Percentiles rank a stretch among this genome's conserved stretches.
phyloP scores from a whole-genome alignment of 64 coral and sea anemone genomes.

The Porites australiensis region DNA sequence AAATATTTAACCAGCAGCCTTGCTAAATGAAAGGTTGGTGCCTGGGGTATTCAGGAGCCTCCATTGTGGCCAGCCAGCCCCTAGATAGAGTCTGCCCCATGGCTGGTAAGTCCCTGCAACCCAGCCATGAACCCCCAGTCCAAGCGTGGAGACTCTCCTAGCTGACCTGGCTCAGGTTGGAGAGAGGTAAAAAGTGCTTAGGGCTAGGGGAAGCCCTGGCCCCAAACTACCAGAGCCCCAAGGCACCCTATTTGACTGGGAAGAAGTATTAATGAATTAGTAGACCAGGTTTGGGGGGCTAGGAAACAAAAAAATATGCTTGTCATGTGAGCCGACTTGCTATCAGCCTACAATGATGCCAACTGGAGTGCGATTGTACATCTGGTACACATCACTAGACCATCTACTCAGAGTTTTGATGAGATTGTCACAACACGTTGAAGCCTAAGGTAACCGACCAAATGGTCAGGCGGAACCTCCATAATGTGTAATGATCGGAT shows the following conservation, averaged over 20 bases:
- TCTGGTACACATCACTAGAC: neutral
- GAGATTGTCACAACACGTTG: too few relatives aligned
- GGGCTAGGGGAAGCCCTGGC: neutral
- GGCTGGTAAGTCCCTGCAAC: neutral
- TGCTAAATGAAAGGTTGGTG: conserved; percentile 1
- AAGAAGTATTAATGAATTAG: neutral
- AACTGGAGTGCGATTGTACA: neutral
- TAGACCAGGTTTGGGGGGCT: neutral
- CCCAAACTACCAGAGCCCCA: neutral
- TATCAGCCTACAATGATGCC: neutral
- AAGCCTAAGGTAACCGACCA: too few relatives aligned
- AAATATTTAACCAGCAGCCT: neutral
- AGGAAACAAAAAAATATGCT: neutral
- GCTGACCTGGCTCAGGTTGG: too few relatives aligned
- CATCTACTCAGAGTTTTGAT: neutral
- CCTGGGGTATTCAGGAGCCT: neutral
- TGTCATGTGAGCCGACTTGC: neutral
- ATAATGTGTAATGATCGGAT: too few relatives aligned
- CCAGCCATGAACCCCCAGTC: too few relatives aligned
- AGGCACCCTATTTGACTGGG: neutral
- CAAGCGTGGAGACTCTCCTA: too few relatives aligned
- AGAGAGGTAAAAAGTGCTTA: too few relatives aligned
- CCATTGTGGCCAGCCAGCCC: neutral
- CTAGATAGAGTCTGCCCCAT: neutral
- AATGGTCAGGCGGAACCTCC: too few relatives aligned